Conservation (phyloP, 2,888 invertebrate species). For the Scaptomyza reducta region DNA sequence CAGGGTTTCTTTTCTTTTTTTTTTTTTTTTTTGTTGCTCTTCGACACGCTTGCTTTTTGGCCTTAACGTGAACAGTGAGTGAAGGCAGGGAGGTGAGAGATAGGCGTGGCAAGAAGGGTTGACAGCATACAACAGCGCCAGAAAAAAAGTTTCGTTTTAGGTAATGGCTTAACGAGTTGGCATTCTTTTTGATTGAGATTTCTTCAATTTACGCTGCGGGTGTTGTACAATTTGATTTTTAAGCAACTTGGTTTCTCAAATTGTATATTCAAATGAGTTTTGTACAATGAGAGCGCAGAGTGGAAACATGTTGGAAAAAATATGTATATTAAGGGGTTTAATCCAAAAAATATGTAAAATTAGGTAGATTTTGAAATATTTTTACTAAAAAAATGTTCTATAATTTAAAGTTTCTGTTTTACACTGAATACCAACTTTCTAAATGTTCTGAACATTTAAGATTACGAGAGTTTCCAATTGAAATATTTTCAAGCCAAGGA, state of each 20-base stretch:
- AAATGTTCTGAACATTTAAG: background rate
- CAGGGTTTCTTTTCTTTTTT: constrained; percentile 12
- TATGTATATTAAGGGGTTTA: background rate
- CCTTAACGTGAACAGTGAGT: constrained; percentile 5
- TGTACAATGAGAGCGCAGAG: too few relatives aligned
- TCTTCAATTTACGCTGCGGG: constrained; percentile 73
- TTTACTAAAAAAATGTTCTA: too few relatives aligned
- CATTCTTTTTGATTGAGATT: constrained; percentile 62
- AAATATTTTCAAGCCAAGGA: background rate
- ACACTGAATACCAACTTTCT: background rate
- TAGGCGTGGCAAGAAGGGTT: constrained; percentile 37
- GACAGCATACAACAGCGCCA: constrained; percentile 13
- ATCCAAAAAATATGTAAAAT: background rate
- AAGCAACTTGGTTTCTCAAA: constrained; percentile 17
- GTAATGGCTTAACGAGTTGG: constrained; percentile 70
- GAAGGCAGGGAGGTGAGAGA: background rate
- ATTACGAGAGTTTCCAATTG: background rate
- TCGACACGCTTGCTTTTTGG: constrained; percentile 4
- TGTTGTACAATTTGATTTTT: constrained; percentile 67
- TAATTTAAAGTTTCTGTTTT: too few relatives aligned
- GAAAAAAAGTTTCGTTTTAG: constrained; percentile 29
- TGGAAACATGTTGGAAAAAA: background rate
- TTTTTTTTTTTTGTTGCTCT: constrained; percentile 6
- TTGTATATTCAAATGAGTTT: constrained; percentile 49
- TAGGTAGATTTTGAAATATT: background rate